phyloP scores from a whole-genome alignment of 2,113 vertebrate species.

The Mormyrus iriodes region DNA sequence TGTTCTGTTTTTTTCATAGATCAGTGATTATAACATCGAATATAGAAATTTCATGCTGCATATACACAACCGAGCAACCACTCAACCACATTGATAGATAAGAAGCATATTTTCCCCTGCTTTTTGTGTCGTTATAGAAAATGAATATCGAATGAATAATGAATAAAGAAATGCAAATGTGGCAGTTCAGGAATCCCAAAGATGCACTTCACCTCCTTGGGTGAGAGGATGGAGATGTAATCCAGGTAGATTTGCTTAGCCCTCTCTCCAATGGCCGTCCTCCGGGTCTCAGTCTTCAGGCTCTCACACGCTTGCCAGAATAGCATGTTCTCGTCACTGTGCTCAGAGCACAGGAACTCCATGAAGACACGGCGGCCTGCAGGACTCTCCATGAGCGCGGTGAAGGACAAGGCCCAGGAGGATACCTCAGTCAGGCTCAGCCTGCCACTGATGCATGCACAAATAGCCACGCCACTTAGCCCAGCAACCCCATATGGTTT shows the following conservation, averaged over 20 bases:
- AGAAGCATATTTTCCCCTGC: neutral
- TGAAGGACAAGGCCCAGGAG: slow-evolving; percentile 30
- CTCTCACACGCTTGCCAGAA: slow-evolving; percentile 37
- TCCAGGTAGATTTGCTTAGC: slow-evolving; percentile 32
- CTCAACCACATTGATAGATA: neutral
- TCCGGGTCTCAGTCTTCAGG: slow-evolving; percentile 23
- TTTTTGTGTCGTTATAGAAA: neutral
- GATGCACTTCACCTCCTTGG: slow-evolving; percentile 26
- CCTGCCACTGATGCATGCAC: slow-evolving; percentile 9
- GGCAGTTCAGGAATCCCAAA: neutral
- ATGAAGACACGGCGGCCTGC: slow-evolving; percentile 26
- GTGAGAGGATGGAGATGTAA: slow-evolving; percentile 35
- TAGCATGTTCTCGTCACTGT: slow-evolving; percentile 37
- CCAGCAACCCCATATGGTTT: too few relatives aligned
- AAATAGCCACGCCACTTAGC: neutral
- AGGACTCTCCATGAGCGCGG: slow-evolving; percentile 8
- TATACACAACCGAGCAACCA: neutral
- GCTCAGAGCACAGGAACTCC: slow-evolving; percentile 29
- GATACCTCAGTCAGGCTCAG: slow-evolving; percentile 24
- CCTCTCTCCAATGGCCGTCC: slow-evolving; percentile 12
- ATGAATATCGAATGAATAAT: neutral
- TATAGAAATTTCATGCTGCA: neutral
- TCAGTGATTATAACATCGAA: neutral
- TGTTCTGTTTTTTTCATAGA: neutral
- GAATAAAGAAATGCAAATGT: neutral